A percentile compares a stretch with the other conserved stretches of the same genome.
These are phyloP conservation scores for Engraulis encrasicolus DNA, from an alignment of 2,113 vertebrate species.

Conservation along the genomic window DNA sequence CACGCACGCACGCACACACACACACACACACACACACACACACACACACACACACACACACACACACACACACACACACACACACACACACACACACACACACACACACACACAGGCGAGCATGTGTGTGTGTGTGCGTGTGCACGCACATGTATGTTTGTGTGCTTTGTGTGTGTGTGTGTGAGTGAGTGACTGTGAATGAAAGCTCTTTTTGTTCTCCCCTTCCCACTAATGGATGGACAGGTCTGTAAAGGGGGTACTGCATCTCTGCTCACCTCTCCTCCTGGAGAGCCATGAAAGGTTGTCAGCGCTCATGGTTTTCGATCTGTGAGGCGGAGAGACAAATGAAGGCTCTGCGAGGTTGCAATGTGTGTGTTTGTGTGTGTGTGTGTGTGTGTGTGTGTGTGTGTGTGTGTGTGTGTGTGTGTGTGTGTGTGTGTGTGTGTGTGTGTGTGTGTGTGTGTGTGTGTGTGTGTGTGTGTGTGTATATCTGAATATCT, in stretches of 20 bases:
- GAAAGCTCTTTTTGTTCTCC: background rate
- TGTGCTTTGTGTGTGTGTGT: background rate
- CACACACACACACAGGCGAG: background rate
- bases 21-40: too few relatives aligned
- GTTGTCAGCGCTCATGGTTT: background rate
- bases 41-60: too few relatives aligned
- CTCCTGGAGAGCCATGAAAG: background rate
- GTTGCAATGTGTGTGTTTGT: background rate
- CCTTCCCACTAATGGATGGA: background rate
- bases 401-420: background rate
- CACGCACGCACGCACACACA: too few relatives aligned
- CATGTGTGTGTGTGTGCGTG: slow-evolving; percentile 15
- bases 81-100: background rate
- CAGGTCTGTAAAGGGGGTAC: background rate
- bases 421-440: background rate
- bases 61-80: background rate
- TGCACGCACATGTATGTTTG: background rate
- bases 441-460: background rate
- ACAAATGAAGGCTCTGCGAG: background rate
- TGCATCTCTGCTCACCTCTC: background rate
- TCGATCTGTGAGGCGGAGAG: background rate
- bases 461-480: too few relatives aligned
- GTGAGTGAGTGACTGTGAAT: background rate
- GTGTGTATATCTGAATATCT: background rate
- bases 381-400: background rate